Evolutionary conservation across 1,140 invertebrate genomes (phyloP).

Genomic region (Drosophila varians): DNA sequence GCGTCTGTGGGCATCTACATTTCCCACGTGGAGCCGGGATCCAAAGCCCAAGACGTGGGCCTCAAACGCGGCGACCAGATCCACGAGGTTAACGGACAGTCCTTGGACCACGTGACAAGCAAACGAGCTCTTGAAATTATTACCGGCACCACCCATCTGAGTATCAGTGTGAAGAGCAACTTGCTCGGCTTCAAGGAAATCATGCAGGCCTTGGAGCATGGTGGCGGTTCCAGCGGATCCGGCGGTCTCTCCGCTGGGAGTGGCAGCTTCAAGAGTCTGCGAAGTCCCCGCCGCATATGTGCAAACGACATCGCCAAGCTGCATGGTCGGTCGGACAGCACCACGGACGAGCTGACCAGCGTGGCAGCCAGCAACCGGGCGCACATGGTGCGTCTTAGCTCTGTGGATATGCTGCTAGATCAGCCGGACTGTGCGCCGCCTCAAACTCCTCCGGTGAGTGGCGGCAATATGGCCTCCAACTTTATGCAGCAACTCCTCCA

Average conservation of each 20-base stretch:
- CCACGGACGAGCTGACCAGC: constrained; percentile 56
- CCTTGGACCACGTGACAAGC: constrained; percentile 95
- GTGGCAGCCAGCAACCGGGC: constrained; percentile 48
- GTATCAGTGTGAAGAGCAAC: constrained; percentile 98
- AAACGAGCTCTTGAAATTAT: constrained; percentile 96
- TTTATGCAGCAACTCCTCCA: constrained; percentile 77
- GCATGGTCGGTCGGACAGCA: constrained; percentile 72
- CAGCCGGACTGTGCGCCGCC: constrained; percentile 75
- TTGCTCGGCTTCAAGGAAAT: constrained; percentile 93
- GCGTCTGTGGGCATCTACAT: constrained; percentile 95
- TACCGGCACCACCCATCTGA: constrained; percentile 96
- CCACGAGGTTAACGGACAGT: constrained; percentile 98
- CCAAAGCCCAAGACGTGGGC: constrained; percentile 98
- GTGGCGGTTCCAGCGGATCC: constrained; percentile 82
- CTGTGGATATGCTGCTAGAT: constrained; percentile 77
- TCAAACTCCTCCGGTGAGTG: constrained; percentile 55
- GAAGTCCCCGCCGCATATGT: constrained; percentile 78
- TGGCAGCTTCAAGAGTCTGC: constrained; percentile 56
- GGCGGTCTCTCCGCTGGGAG: constrained; percentile 36
- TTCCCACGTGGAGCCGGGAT: constrained; percentile 95
- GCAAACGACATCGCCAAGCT: constrained; percentile 82
- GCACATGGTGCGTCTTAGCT: constrained; percentile 72
- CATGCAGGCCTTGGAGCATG: constrained; percentile 91
- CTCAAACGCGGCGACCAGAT: constrained; percentile 98
- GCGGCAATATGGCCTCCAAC: constrained; percentile 68